Percentiles rank a stretch among this genome's conserved stretches.
Evolutionary conservation across 2,888 invertebrate species (phyloP).

Genomic region (Diadegma fenestrale): DNA sequence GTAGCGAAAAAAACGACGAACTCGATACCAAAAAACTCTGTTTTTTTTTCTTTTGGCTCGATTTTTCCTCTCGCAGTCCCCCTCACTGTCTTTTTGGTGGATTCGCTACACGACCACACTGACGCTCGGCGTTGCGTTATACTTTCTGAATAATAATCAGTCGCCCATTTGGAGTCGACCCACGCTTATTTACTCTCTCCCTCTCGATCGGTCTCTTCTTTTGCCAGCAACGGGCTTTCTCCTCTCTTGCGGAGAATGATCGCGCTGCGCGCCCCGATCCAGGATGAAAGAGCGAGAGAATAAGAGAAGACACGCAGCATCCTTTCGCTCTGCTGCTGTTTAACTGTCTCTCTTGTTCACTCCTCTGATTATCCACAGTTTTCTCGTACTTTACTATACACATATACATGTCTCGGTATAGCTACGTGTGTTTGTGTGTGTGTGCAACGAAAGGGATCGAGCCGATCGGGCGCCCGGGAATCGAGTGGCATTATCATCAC

Average conservation of each 20-base stretch:
- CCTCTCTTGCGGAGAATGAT: constrained; percentile 55
- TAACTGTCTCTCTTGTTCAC: background rate
- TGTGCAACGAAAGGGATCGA: constrained; percentile 61
- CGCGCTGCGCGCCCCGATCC: constrained; percentile 15
- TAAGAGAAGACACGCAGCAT: constrained; percentile 9
- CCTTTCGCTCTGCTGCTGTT: background rate
- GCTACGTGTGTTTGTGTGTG: background rate
- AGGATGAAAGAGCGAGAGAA: constrained; percentile 28
- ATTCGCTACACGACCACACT: constrained; percentile 30
- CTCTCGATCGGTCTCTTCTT: constrained; percentile 54
- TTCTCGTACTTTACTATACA: background rate
- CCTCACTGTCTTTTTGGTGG: constrained; percentile 49
- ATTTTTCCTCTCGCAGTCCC: background rate
- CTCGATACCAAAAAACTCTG: constrained; percentile 40
- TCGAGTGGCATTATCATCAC: constrained; percentile 79
- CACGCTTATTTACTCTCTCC: constrained; percentile 64
- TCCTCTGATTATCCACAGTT: background rate
- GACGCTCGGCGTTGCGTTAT: constrained; percentile 74
- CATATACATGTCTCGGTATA: too few species aligned
- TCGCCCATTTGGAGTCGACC: constrained; percentile 75
- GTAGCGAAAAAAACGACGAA: constrained; percentile 13
- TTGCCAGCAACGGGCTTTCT: constrained; percentile 66
- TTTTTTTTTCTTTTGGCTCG: constrained; percentile 4
- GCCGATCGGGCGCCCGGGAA: constrained; percentile 65
- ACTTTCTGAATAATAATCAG: constrained; percentile 80